These are phyloP conservation scores for Vanessa atalanta DNA, from an alignment of 1,140 invertebrate genomes.

Conservation along the genomic window DNA sequence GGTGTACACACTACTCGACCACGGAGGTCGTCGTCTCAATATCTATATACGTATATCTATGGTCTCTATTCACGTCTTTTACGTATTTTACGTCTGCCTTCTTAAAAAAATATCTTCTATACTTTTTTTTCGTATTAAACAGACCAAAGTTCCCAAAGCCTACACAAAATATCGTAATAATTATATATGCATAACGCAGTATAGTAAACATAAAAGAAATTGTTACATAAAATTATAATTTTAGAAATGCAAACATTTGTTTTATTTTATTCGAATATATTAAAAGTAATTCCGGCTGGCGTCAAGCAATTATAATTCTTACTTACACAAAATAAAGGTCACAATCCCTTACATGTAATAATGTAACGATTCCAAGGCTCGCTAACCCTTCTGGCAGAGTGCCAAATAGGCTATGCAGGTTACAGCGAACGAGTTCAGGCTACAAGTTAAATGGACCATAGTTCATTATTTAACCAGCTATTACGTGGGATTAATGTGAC, in stretches of 20 bases:
- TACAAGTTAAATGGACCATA: constrained; percentile 15
- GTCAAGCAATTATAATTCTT: constrained; percentile 9
- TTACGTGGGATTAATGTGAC: not conserved
- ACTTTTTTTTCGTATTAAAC: too few species aligned
- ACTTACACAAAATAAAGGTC: not conserved
- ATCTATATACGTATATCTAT: too few species aligned
- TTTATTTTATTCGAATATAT: constrained; percentile 6
- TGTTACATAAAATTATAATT: not conserved
- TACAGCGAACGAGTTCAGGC: constrained; percentile 7
- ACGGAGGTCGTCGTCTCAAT: too few species aligned
- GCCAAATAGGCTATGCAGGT: constrained; percentile 13
- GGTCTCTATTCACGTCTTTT: too few species aligned
- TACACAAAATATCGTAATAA: too few species aligned
- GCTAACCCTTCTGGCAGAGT: constrained; percentile 2
- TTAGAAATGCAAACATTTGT: constrained; percentile 7
- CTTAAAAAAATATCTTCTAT: too few species aligned
- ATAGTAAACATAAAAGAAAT: not conserved
- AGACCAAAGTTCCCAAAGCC: too few species aligned
- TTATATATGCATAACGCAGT: too few species aligned
- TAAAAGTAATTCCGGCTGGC: not conserved
- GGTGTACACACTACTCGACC: too few species aligned
- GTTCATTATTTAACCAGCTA: constrained; percentile 7
- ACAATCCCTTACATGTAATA: not conserved
- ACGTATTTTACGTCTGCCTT: too few species aligned
- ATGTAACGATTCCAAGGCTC: not conserved